A percentile compares a stretch with the other conserved stretches of the same genome.
Evolutionary conservation across 2,113 vertebrate genomes (phyloP).

Genomic region (Apus apus): DNA sequence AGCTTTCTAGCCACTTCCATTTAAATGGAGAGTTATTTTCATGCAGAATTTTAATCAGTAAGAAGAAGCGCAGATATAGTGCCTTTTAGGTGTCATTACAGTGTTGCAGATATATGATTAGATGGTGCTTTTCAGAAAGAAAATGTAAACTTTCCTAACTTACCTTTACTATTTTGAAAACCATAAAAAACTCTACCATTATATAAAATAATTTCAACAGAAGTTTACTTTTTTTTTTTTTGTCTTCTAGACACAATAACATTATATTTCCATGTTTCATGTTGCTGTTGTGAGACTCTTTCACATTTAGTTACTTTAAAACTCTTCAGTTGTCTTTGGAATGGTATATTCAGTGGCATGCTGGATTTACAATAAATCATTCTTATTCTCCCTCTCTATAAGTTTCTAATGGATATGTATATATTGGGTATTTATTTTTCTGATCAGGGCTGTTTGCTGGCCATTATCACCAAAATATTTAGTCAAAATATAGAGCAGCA

Average conservation of each 20-base stretch:
- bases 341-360: not conserved
- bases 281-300: not conserved
- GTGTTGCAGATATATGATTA: not conserved
- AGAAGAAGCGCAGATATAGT: not conserved
- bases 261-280: not conserved
- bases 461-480: slow-evolving; percentile 28
- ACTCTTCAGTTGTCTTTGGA: not conserved
- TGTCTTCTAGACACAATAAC: not conserved
- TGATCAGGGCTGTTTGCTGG: not conserved
- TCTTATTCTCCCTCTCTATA: not conserved
- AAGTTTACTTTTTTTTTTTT: not conserved
- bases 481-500: not conserved
- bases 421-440: not conserved
- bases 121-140: not conserved
- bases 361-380: not conserved
- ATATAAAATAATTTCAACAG: not conserved
- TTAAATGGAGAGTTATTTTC: not conserved
- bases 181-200: not conserved
- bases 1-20: not conserved
- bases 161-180: not conserved
- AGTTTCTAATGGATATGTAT: not conserved
- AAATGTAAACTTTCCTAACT: not conserved
- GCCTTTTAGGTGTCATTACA: not conserved
- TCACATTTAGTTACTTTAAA: not conserved
- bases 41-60: not conserved